phyloP scores from a whole-genome alignment of 1,140 invertebrate species.

The Drosophila nigromelanica region DNA sequence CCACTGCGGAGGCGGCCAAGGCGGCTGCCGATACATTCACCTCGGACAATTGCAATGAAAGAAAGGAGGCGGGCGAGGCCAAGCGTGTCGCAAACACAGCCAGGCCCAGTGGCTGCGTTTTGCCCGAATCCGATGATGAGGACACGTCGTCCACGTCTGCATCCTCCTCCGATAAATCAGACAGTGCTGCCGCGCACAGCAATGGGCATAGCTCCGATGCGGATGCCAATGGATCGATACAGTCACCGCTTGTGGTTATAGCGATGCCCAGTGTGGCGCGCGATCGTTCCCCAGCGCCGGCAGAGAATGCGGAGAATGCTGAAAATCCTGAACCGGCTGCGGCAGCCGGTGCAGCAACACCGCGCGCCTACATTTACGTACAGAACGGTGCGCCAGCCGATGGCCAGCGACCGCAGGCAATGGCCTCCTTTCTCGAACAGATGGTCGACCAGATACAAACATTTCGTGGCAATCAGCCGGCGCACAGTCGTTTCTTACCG shows the following conservation, averaged over 20 bases:
- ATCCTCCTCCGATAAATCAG: conserved; percentile 66
- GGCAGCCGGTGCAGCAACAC: conserved; percentile 20
- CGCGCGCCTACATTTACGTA: conserved; percentile 59
- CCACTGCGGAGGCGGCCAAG: conserved; percentile 12
- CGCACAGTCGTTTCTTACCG: conserved; percentile 68
- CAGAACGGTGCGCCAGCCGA: conserved; percentile 33
- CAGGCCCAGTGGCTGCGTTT: conserved; percentile 2
- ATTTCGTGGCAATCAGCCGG: conserved; percentile 59
- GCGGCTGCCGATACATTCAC: conserved; percentile 30
- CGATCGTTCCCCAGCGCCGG: conserved; percentile 14
- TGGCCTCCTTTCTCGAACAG: conserved; percentile 55
- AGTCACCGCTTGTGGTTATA: conserved; percentile 58
- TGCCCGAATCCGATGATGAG: conserved; percentile 64
- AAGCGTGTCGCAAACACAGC: background rate
- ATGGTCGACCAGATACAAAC: conserved; percentile 44
- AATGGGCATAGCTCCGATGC: conserved; percentile 40
- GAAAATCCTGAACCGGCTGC: conserved; percentile 38
- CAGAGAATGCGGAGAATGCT: conserved; percentile 22
- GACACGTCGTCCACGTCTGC: conserved; percentile 66
- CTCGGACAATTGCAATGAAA: conserved; percentile 59
- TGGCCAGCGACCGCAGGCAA: conserved; percentile 17
- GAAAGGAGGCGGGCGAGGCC: conserved; percentile 12
- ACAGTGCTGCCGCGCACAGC: conserved; percentile 25
- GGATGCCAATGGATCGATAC: conserved; percentile 4
- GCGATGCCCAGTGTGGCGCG: conserved; percentile 39